Evolutionary conservation across 2,113 vertebrate species (phyloP), one percentile per base, ranked within the genome.

Genomic region (Mionectes macconnelli): DNA sequence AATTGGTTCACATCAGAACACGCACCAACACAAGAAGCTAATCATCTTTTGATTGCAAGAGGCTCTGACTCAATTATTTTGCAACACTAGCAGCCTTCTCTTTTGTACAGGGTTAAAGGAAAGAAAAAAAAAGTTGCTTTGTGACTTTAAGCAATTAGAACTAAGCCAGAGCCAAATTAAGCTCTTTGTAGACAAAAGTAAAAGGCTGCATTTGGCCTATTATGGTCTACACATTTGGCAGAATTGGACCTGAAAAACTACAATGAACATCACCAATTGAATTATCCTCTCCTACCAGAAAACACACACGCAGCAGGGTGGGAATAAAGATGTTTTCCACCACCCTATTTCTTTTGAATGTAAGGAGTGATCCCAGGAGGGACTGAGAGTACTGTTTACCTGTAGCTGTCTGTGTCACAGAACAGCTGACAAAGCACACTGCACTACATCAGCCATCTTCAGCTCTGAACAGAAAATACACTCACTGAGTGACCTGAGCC

Each of bases 61-160:
- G 86, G 40, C 89, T 96, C 79, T 87, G 72, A 62, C 94, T 96
- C 93, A 78, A 92, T 97, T 91, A 75, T 95, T 95, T 81, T 84
- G 84, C 93, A 94, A 67, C 70, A 75, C 37, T 56, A 37, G 24
- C 72, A 44, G 76, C 77, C 89, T 81, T 39, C 39, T 89, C 79
- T 77, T 94, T 95, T 90, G 86, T 77, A 81, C 87, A 74, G 84
- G 59, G 50, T 87, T 96, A 88, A 94, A 93, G 89, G 63, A 94
- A 95, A 84, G 40, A 33, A 21, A 67, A 80, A 69, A 82, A 52
- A 49, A 49, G 56, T 67, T 55, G 57, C 60, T 96, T 94, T 76
- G 67, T 62, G 91, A 88, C 76, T 94, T 96, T 81, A 80, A 81
- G 87, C 66, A 90, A 49, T 92, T 90, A 88, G 37, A 91, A 88